A percentile compares a stretch with the other conserved stretches of the same genome.
Evolutionary conservation across 1,140 invertebrate species (phyloP).

Genomic region (Hypsibius dujardini): DNA sequence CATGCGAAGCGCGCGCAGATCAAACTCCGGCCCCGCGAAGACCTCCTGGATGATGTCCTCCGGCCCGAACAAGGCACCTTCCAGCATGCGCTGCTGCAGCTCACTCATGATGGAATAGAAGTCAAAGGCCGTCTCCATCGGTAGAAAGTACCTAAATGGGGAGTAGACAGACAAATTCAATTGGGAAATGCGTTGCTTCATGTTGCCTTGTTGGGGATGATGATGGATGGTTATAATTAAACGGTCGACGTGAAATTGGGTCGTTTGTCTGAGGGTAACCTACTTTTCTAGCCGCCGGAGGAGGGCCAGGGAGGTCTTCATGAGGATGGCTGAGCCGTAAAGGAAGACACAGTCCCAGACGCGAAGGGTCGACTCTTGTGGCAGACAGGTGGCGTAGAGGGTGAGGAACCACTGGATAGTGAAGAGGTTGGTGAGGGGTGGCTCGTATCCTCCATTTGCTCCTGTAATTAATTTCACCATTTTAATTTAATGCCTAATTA

Average conservation of each 20-base stretch:
- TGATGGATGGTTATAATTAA: neutral
- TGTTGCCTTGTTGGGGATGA: too few species aligned
- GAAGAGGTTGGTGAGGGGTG: constrained; percentile 88
- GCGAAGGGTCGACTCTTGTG: constrained; percentile 64
- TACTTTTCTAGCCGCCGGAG: constrained; percentile 79
- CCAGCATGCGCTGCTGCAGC: neutral
- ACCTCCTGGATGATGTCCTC: constrained; percentile 12
- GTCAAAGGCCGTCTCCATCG: constrained; percentile 4
- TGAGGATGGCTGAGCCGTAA: constrained; percentile 78
- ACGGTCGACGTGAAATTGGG: neutral
- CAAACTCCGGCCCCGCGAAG: neutral
- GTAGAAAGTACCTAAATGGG: neutral
- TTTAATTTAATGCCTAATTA: too few species aligned
- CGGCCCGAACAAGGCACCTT: neutral
- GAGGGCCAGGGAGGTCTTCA: constrained; percentile 74
- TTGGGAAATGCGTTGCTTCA: too few species aligned
- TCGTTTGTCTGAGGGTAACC: constrained; percentile 29
- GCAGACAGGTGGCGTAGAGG: constrained; percentile 84
- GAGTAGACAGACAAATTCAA: too few species aligned
- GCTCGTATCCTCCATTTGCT: constrained; percentile 50
- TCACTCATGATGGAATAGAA: neutral
- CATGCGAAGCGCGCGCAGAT: neutral
- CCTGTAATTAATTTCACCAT: constrained; percentile 29
- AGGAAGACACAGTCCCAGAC: constrained; percentile 92
- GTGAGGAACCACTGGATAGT: constrained; percentile 99